Evolutionary conservation across 1,140 invertebrate species (phyloP).

Genomic region (Plodia interpunctella): DNA sequence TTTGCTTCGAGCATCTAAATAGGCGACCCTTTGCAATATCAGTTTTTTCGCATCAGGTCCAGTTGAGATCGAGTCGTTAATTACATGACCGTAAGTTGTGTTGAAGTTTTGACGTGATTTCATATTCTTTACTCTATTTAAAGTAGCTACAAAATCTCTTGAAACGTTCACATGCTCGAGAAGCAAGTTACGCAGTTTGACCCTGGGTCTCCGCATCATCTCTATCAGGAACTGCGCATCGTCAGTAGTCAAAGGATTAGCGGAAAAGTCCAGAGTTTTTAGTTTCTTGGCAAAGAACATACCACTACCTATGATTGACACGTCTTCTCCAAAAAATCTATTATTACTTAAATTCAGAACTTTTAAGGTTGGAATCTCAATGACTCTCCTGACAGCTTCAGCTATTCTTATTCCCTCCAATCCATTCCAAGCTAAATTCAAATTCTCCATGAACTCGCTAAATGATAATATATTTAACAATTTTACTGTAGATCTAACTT

Average conservation of each 20-base stretch:
- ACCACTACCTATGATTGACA: slow-evolving; percentile 23
- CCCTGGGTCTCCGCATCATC: slow-evolving; percentile 29
- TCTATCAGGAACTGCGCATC: slow-evolving; percentile 38
- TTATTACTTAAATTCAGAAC: slow-evolving; percentile 47
- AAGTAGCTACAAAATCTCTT: slow-evolving; percentile 26
- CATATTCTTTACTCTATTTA: slow-evolving; percentile 26
- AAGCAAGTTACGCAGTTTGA: slow-evolving; percentile 38
- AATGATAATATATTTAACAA: slow-evolving; percentile 29
- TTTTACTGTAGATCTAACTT: slow-evolving; percentile 28
- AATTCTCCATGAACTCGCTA: slow-evolving; percentile 34
- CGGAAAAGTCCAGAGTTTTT: slow-evolving; percentile 54
- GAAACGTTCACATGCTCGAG: slow-evolving; percentile 40
- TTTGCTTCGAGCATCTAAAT: slow-evolving; percentile 7
- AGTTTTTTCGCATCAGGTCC: slow-evolving; percentile 10
- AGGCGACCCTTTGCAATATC: slow-evolving; percentile 13
- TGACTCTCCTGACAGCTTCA: slow-evolving; percentile 28
- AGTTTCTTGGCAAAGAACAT: slow-evolving; percentile 40
- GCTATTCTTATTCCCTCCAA: slow-evolving; percentile 32
- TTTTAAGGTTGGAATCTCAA: slow-evolving; percentile 27
- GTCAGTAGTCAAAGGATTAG: slow-evolving; percentile 52
- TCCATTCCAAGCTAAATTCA: slow-evolving; percentile 48
- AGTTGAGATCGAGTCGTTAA: slow-evolving; percentile 22
- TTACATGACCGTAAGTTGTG: slow-evolving; percentile 33
- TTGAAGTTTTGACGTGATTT: slow-evolving; percentile 35
- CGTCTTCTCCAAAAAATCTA: slow-evolving; percentile 28